Percentiles rank a stretch among this genome's conserved stretches.
Evolutionary conservation across 2,113 vertebrate genomes (phyloP).

Genomic region (Thermophis baileyi): DNA sequence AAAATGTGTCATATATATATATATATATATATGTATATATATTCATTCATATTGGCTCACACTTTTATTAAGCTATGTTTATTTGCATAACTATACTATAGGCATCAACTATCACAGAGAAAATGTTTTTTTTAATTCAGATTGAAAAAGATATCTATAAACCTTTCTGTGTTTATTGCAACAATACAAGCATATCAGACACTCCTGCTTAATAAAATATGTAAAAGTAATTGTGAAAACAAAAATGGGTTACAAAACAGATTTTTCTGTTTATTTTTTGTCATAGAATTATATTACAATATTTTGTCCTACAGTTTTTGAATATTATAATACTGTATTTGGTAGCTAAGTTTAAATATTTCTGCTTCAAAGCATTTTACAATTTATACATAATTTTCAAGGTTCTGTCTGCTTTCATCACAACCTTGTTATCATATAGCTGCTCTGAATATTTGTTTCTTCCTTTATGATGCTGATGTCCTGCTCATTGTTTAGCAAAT

Average conservation of each 20-base stretch:
- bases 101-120: slow-evolving; percentile 65
- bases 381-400: slow-evolving; percentile 55
- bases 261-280: slow-evolving; percentile 50
- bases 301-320: slow-evolving; percentile 56
- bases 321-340: slow-evolving; percentile 57
- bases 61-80: slow-evolving; percentile 58
- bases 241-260: slow-evolving; percentile 69
- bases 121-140: slow-evolving; percentile 67
- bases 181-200: slow-evolving; percentile 76
- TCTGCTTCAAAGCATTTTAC: slow-evolving; percentile 45
- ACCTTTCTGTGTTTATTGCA: slow-evolving; percentile 67
- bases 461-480: slow-evolving; percentile 49
- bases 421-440: slow-evolving; percentile 74
- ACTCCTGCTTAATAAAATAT: slow-evolving; percentile 70
- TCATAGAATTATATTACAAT: slow-evolving; percentile 57
- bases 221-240: slow-evolving; percentile 68
- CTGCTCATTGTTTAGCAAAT: slow-evolving; percentile 36
- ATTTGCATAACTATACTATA: slow-evolving; percentile 64
- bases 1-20: too few species aligned
- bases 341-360: slow-evolving; percentile 57
- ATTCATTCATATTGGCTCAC: slow-evolving; percentile 59
- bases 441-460: slow-evolving; percentile 65
- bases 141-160: slow-evolving; percentile 75
- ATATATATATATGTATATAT: too few species aligned
- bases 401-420: slow-evolving; percentile 53